Evolutionary conservation across 2,888 invertebrate species (phyloP).

Genomic region (Coleophora deauratella): DNA sequence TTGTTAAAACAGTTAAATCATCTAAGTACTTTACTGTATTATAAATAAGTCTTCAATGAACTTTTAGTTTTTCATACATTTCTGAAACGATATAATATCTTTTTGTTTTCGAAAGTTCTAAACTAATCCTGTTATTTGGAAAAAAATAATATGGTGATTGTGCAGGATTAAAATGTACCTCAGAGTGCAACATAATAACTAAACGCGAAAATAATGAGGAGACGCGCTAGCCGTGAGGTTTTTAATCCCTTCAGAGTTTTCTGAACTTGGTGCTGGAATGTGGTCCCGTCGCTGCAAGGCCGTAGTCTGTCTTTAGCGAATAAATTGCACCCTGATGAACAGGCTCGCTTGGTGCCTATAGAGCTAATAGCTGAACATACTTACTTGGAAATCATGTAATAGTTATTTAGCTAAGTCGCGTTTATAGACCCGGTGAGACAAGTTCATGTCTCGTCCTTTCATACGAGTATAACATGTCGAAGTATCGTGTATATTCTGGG

Average conservation of each 20-base stretch:
- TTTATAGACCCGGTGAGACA: constrained; percentile 33
- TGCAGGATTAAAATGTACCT: constrained; percentile 7
- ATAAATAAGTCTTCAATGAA: no score
- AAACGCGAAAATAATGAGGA: neutral
- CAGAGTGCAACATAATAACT: constrained; percentile 6
- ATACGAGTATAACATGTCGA: constrained; percentile 7
- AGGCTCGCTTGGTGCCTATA: constrained; percentile 41
- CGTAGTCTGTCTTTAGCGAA: constrained; percentile 56
- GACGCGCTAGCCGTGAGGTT: constrained; percentile 17
- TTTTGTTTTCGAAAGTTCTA: no score
- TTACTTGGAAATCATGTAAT: constrained; percentile 29
- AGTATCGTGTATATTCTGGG: neutral
- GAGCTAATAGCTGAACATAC: constrained; percentile 52
- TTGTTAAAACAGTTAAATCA: no score
- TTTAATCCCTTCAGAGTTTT: constrained; percentile 50
- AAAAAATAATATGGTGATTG: constrained; percentile 7
- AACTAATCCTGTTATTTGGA: no score
- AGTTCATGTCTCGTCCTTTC: constrained; percentile 22
- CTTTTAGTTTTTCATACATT: no score
- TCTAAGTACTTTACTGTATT: no score
- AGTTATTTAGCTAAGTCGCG: constrained; percentile 49
- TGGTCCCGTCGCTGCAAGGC: constrained; percentile 48
- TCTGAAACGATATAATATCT: no score
- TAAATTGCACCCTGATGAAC: constrained; percentile 61
- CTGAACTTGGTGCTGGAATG: constrained; percentile 57